Conservation (phyloP, 2,888 invertebrate species). For the Rhyacophila evoluta region DNA sequence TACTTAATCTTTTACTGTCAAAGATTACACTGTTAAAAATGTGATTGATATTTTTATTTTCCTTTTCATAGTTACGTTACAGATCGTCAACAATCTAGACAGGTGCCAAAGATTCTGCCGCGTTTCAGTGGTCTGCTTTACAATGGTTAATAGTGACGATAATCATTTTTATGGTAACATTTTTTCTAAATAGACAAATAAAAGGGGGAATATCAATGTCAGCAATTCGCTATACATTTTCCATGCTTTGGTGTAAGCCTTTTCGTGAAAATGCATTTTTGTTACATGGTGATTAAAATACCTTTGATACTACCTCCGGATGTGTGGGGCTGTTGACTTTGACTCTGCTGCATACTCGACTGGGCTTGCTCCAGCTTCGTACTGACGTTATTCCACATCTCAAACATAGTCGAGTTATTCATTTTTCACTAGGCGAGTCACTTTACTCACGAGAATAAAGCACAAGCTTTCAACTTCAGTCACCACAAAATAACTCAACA, state of each 20-base stretch:
- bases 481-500: not conserved
- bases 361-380: constrained; percentile 78
- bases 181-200: no score
- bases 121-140: no score
- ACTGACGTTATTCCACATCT: constrained; percentile 85
- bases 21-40: no score
- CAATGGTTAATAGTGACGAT: no score
- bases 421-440: constrained; percentile 29
- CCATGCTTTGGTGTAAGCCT: not conserved
- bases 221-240: not conserved
- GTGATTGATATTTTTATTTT: no score
- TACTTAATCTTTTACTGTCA: no score
- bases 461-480: not conserved
- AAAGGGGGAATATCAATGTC: not conserved
- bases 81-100: no score
- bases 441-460: not conserved
- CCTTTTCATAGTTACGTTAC: no score
- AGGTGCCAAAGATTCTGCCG: no score
- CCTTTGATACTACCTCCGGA: constrained; percentile 88
- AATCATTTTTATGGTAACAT: no score
- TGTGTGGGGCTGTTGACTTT: constrained; percentile 79
- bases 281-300: constrained; percentile 59
- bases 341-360: constrained; percentile 70
- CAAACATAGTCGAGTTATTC: constrained; percentile 75
- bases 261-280: not conserved